phyloP scores from a whole-genome alignment of 1,140 invertebrate genomes.

The Megalonaias nervosa region DNA sequence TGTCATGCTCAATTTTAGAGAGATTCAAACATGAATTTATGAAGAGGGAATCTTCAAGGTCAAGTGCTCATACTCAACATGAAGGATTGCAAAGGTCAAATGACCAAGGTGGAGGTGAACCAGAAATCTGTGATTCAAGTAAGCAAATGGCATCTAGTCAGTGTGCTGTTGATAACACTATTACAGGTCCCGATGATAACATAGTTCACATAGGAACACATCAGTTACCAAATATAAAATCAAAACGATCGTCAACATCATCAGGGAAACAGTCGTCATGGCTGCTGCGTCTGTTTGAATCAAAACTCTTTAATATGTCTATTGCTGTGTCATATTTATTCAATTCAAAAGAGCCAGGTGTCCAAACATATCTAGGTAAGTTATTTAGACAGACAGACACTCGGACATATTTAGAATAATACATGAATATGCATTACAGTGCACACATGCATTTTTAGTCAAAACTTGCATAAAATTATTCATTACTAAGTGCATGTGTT shows the following conservation, averaged over 20 bases:
- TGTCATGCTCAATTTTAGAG: no score
- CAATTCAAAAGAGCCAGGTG: conserved; percentile 98
- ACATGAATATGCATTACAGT: background rate
- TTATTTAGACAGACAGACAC: conserved; percentile 14
- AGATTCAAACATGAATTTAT: no score
- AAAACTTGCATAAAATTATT: background rate
- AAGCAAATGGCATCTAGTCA: no score
- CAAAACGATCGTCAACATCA: conserved; percentile 13
- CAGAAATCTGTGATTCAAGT: no score
- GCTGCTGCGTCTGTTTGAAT: conserved; percentile 94
- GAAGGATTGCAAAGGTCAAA: no score
- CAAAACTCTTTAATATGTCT: conserved; percentile 96
- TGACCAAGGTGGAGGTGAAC: no score
- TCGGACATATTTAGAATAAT: background rate
- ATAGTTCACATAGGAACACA: conserved; percentile 4
- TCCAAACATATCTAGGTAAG: conserved; percentile 93
- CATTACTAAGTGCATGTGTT: background rate
- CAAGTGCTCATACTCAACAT: no score
- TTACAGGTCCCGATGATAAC: no score
- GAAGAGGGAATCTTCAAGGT: no score
- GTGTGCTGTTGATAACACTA: no score
- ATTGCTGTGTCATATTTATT: conserved; percentile 98
- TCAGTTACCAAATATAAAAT: conserved; percentile 32
- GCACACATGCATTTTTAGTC: background rate
- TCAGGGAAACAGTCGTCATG: conserved; percentile 74